Conservation (phyloP, 2,797 vertebrate genomes). For the Danio choprae region DNA sequence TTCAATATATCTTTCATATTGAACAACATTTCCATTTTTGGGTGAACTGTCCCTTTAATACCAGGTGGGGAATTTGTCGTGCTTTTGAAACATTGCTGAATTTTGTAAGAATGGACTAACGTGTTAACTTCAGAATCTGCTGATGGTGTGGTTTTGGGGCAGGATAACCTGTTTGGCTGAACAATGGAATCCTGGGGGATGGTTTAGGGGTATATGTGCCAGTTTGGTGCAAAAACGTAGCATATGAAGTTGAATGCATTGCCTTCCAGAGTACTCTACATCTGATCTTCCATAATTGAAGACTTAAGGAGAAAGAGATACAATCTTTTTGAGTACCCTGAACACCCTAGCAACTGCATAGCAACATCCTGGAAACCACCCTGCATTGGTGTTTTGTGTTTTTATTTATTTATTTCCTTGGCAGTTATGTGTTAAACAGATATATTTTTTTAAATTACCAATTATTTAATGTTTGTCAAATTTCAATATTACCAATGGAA, state of each 20-base stretch:
- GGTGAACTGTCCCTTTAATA: too few species aligned
- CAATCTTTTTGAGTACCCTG: neutral
- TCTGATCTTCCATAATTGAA: too few species aligned
- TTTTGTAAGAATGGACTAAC: constrained; percentile 49
- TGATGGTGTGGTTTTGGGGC: neutral
- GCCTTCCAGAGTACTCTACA: neutral
- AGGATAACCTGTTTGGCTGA: neutral
- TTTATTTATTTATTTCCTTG: too few species aligned
- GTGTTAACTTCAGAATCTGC: neutral
- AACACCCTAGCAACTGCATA: constrained; percentile 15
- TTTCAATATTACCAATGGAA: too few species aligned
- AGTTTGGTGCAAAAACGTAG: neutral
- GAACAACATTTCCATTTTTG: too few species aligned
- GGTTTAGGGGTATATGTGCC: neutral
- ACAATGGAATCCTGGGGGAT: neutral
- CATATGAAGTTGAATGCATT: neutral
- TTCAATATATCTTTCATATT: too few species aligned
- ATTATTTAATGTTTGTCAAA: too few species aligned
- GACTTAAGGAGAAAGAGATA: too few species aligned
- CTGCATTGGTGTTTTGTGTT: neutral
- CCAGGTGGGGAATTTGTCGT: neutral
- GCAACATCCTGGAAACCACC: neutral
- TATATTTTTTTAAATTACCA: too few species aligned
- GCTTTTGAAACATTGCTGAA: neutral
- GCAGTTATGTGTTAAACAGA: neutral